Evolutionary conservation across 1,140 invertebrate species (phyloP).

Genomic region (Camponotus floridanus): DNA sequence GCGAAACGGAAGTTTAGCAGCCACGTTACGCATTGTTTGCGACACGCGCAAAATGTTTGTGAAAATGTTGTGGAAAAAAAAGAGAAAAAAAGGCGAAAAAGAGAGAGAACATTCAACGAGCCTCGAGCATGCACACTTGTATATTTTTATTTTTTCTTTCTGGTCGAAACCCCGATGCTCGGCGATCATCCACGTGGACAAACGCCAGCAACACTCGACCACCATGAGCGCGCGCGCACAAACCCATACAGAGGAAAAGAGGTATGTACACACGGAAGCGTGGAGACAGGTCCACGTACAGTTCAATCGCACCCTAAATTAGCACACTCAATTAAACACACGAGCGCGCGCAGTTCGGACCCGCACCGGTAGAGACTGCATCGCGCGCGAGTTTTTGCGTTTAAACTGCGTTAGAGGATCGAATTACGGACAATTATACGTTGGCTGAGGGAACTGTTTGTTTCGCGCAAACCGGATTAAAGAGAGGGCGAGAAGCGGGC

Average conservation of each 20-base stretch:
- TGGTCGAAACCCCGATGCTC: not conserved
- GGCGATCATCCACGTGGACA: slow-evolving; percentile 32
- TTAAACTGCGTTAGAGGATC: slow-evolving; percentile 76
- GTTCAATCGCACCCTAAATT: slow-evolving; percentile 81
- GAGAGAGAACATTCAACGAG: slow-evolving; percentile 29
- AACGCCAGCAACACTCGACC: slow-evolving; percentile 22
- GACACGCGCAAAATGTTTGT: slow-evolving; percentile 18
- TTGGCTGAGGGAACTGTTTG: slow-evolving; percentile 76
- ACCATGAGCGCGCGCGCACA: not conserved
- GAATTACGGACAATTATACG: slow-evolving; percentile 81
- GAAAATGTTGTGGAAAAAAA: not conserved
- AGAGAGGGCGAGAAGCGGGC: slow-evolving; percentile 23
- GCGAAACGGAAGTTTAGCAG: slow-evolving; percentile 7
- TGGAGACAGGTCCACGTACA: slow-evolving; percentile 33
- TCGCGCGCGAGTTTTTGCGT: slow-evolving; percentile 67
- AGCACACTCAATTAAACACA: slow-evolving; percentile 78
- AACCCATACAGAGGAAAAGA: not conserved
- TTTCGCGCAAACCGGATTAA: slow-evolving; percentile 67
- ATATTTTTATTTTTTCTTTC: slow-evolving; percentile 36
- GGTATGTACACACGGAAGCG: not conserved
- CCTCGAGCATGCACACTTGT: slow-evolving; percentile 4
- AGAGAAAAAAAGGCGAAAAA: not conserved
- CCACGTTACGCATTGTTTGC: slow-evolving; percentile 4
- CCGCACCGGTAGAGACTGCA: slow-evolving; percentile 26
- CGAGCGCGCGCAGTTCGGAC: slow-evolving; percentile 44